Evolutionary conservation across 2,888 invertebrate species (phyloP).

Genomic region (Netelia fuscicornis): DNA sequence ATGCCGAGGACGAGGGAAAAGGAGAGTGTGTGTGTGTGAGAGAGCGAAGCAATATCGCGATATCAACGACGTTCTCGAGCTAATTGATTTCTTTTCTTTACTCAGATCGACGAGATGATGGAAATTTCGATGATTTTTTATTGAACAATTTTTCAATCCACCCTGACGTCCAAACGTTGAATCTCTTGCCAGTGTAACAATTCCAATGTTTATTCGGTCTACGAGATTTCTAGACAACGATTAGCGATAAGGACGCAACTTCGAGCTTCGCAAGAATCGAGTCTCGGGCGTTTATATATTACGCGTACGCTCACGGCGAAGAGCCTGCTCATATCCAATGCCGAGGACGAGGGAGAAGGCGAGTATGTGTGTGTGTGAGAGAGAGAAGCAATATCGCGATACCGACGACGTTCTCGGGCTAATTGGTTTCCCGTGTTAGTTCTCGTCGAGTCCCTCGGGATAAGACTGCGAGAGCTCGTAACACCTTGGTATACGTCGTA

Average conservation of each 20-base stretch:
- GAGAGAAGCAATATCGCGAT: slow-evolving; percentile 56
- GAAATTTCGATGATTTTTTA: no score
- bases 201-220: no score
- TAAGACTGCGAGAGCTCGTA: slow-evolving; percentile 74
- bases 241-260: slow-evolving; percentile 32
- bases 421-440: slow-evolving; percentile 84
- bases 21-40: neutral
- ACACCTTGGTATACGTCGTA: slow-evolving; percentile 52
- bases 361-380: neutral
- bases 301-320: slow-evolving; percentile 28
- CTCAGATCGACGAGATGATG: no score
- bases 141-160: no score
- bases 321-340: slow-evolving; percentile 58
- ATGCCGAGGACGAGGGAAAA: slow-evolving; percentile 22
- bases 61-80: slow-evolving; percentile 79
- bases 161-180: no score
- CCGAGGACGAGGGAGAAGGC: slow-evolving; percentile 14
- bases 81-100: slow-evolving; percentile 82
- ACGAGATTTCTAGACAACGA: neutral
- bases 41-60: slow-evolving; percentile 51
- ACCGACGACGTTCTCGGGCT: slow-evolving; percentile 80
- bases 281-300: neutral
- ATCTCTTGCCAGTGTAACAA: no score
- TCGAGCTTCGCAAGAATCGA: slow-evolving; percentile 41
- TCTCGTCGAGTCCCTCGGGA: slow-evolving; percentile 79